phyloP scores from a whole-genome alignment of 2,888 invertebrate species.

The Drepana falcataria region DNA sequence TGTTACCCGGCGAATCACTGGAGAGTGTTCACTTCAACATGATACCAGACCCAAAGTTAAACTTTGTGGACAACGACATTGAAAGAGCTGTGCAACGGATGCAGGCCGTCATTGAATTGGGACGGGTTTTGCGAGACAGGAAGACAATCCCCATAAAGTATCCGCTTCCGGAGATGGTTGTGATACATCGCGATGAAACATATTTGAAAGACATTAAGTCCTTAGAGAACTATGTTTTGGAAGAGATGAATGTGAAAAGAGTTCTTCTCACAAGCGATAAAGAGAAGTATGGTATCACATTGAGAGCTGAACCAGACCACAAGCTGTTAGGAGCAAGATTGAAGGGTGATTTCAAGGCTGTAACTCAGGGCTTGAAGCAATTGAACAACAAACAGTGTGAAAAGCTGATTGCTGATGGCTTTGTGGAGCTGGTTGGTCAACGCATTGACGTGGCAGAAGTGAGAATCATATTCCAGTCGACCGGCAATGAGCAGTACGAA shows the following conservation, averaged over 20 bases:
- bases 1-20: conserved; percentile 74
- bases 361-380: conserved; percentile 88
- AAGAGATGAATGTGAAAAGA: conserved; percentile 94
- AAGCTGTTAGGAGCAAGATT: conserved; percentile 92
- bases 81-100: conserved; percentile 94
- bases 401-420: conserved; percentile 83
- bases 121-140: conserved; percentile 94
- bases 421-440: conserved; percentile 86
- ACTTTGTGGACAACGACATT: conserved; percentile 89
- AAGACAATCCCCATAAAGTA: conserved; percentile 97
- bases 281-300: conserved; percentile 91
- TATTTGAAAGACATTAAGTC: conserved; percentile 88
- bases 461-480: conserved; percentile 88
- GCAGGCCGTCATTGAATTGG: conserved; percentile 97
- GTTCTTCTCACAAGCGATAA: conserved; percentile 93
- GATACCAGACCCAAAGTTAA: conserved; percentile 86
- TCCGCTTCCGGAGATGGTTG: conserved; percentile 96
- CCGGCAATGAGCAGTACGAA: conserved; percentile 87
- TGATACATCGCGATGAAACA: conserved; percentile 90
- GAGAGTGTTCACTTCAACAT: conserved; percentile 95
- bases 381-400: conserved; percentile 89
- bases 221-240: conserved; percentile 90
- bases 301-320: conserved; percentile 97
- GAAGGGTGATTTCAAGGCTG: conserved; percentile 93
- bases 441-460: conserved; percentile 87